Evolutionary conservation across 2,113 vertebrate genomes (phyloP).

Genomic region (Pongo abelii): DNA sequence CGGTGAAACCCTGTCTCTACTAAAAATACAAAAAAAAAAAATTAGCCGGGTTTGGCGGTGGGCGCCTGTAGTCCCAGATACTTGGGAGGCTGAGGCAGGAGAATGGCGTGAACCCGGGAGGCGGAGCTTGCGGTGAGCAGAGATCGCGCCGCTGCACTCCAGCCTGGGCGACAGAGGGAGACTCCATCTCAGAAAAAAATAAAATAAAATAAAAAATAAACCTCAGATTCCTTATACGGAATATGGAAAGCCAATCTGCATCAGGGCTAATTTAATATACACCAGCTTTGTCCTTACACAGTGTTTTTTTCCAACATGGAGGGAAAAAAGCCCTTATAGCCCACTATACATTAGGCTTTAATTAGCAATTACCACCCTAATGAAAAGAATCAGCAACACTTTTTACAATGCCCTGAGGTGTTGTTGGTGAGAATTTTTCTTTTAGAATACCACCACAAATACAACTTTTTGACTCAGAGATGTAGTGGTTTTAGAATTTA

Average conservation of each 20-base stretch:
- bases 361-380: background rate
- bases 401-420: background rate
- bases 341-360: background rate
- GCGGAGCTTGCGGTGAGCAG: no score
- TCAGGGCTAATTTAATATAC: no score
- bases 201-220: no score
- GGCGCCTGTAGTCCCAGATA: no score
- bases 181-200: no score
- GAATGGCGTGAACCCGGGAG: rapidly evolving
- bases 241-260: no score
- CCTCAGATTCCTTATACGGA: no score
- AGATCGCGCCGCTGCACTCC: rapidly evolving
- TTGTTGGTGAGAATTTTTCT: background rate
- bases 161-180: no score
- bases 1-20: no score
- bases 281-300: no score
- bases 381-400: background rate
- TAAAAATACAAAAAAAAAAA: no score
- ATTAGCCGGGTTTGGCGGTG: no score
- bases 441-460: background rate
- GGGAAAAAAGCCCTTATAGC: background rate
- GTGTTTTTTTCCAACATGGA: background rate
- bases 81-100: rapidly evolving
- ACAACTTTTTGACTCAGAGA: background rate
- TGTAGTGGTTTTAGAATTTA: background rate